Percentiles rank a stretch among this genome's conserved stretches.
Evolutionary conservation across 2,888 invertebrate species (phyloP).

Genomic region (Balanococcus diminutus): DNA sequence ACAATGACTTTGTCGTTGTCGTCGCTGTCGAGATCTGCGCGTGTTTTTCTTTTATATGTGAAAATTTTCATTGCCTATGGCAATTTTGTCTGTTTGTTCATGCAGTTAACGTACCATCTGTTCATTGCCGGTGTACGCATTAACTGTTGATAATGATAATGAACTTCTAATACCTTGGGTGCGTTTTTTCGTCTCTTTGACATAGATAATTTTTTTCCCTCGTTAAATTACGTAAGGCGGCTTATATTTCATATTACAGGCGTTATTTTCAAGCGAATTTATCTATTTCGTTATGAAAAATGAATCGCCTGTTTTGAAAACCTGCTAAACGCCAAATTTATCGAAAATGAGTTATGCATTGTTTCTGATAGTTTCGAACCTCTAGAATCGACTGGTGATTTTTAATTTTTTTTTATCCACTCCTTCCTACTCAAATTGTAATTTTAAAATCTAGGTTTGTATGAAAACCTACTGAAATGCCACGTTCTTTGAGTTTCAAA

Average conservation of each 20-base stretch:
- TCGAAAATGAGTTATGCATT: too few relatives aligned
- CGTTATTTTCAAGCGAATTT: background rate
- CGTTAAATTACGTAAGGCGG: background rate
- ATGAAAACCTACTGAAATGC: too few relatives aligned
- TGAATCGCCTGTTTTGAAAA: too few relatives aligned
- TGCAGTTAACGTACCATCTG: conserved; percentile 27
- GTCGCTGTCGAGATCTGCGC: background rate
- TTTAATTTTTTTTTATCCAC: too few relatives aligned
- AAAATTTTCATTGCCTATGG: conserved; percentile 25
- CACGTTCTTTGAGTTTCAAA: too few relatives aligned
- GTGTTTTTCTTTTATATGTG: background rate
- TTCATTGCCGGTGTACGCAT: conserved; percentile 1
- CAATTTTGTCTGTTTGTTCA: conserved; percentile 18
- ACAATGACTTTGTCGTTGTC: background rate
- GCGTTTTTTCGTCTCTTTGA: background rate
- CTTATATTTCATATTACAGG: background rate
- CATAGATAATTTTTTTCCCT: background rate
- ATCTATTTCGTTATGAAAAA: too few relatives aligned
- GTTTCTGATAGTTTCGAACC: too few relatives aligned
- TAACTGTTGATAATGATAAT: conserved; percentile 16
- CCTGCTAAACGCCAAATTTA: too few relatives aligned
- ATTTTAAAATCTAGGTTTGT: too few relatives aligned
- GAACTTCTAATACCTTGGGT: background rate
- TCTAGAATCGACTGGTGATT: too few relatives aligned
- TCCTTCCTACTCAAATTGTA: too few relatives aligned